Conservation (phyloP, 2,113 vertebrate genomes). For the Octodon degus region DNA sequence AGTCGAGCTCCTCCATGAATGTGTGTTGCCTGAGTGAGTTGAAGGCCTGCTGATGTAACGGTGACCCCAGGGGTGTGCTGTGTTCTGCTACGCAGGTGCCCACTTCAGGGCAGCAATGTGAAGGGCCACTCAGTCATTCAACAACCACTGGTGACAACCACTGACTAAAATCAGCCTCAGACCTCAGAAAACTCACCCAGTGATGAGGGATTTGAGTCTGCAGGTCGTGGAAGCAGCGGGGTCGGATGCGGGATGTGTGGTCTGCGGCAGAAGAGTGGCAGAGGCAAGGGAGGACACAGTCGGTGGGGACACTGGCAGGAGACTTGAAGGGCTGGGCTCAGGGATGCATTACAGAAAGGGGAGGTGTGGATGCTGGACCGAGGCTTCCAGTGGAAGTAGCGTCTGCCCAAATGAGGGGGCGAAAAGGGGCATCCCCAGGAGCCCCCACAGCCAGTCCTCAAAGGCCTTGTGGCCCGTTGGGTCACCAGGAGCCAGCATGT, state of each 20-base stretch:
- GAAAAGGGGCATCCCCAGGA: not conserved
- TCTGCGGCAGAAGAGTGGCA: not conserved
- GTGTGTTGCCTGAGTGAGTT: not conserved
- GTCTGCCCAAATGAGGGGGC: not conserved
- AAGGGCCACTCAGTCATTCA: not conserved
- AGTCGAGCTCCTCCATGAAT: not conserved
- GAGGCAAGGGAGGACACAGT: not conserved
- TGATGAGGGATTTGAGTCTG: not conserved
- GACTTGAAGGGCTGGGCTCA: not conserved
- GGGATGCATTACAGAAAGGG: not conserved
- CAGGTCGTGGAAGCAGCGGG: not conserved
- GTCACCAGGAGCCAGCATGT: rapidly evolving
- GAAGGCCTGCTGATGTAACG: too few relatives aligned
- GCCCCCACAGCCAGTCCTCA: not conserved
- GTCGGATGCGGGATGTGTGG: rapidly evolving
- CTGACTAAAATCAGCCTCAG: not conserved
- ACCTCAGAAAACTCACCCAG: not conserved
- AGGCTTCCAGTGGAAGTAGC: not conserved
- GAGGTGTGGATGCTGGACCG: not conserved
- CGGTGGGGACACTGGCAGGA: not conserved
- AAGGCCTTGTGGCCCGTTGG: not conserved
- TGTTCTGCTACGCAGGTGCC: not conserved
- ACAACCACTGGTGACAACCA: not conserved
- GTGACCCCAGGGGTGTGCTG: not conserved
- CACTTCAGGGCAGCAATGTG: not conserved